These are phyloP conservation scores for Lamprotornis superbus DNA, from an alignment of 2,113 vertebrate genomes.

Conservation along the genomic window DNA sequence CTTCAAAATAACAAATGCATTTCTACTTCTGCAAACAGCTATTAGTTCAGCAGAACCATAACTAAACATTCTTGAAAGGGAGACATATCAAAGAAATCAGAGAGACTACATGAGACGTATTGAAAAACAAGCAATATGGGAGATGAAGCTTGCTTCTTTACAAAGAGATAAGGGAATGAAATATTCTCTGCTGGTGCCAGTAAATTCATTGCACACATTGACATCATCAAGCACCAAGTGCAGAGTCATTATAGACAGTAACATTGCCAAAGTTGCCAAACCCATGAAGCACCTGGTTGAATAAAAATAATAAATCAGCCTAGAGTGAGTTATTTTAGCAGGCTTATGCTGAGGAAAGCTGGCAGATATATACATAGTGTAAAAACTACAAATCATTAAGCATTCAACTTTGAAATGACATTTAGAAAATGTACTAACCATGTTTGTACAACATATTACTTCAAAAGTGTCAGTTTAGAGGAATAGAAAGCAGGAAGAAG, in stretches of 20 bases:
- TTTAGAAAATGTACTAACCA: neutral
- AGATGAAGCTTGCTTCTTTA: neutral
- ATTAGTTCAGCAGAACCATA: neutral
- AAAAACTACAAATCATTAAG: neutral
- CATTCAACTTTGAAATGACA: neutral
- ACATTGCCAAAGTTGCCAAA: slow-evolving; percentile 27
- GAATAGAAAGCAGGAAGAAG: neutral
- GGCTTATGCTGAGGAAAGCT: neutral
- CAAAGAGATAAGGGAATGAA: neutral
- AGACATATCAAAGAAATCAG: neutral
- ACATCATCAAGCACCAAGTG: slow-evolving; percentile 9
- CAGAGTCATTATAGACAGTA: neutral
- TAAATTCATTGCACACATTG: fast-evolving
- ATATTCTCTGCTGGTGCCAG: neutral
- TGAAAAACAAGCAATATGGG: neutral
- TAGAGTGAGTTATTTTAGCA: neutral
- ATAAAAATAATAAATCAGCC: slow-evolving; percentile 35
- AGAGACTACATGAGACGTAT: neutral
- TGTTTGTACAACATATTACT: neutral
- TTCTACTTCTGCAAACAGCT: neutral
- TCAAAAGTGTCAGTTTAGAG: neutral
- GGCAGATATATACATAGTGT: neutral
- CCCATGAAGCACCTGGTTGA: slow-evolving; percentile 1
- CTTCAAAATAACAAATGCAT: neutral
- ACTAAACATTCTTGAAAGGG: neutral